Evolutionary conservation across 92 coral and sea anemone species (phyloP).

Genomic region (Meandrina meandrites): DNA sequence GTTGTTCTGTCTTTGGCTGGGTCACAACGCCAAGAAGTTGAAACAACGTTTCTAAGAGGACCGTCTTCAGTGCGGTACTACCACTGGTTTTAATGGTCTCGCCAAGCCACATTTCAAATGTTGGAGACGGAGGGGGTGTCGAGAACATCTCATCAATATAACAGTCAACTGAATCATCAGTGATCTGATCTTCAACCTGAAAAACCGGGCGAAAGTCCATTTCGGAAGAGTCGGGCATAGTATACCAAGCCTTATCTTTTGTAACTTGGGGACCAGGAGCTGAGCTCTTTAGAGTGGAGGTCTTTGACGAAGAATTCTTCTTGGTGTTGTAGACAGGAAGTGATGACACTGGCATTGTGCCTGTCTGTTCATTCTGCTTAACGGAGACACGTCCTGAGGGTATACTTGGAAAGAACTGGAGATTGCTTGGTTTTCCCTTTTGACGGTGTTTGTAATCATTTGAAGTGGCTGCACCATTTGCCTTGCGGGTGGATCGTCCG

Average conservation of each 20-base stretch:
- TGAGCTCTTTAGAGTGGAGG: background rate
- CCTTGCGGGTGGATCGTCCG: background rate
- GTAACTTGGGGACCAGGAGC: background rate
- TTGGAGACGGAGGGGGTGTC: constrained; percentile 39
- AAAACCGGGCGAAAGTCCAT: background rate
- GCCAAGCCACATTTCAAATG: constrained; percentile 32
- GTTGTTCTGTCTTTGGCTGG: constrained; percentile 41
- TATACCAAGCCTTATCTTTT: background rate
- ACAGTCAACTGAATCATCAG: background rate
- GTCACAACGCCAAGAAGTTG: constrained; percentile 35
- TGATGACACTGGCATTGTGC: background rate
- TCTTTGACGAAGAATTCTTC: background rate
- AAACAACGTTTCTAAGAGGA: constrained; percentile 43
- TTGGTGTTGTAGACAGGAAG: background rate
- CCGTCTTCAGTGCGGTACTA: constrained; percentile 15
- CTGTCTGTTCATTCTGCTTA: background rate
- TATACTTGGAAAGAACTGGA: background rate
- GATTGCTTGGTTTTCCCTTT: background rate
- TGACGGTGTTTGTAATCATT: background rate
- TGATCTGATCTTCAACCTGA: background rate
- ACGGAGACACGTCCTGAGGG: background rate
- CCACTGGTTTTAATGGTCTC: constrained; percentile 1
- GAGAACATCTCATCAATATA: constrained; percentile 16
- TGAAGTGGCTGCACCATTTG: background rate
- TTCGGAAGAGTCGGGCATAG: background rate